Evolutionary conservation across 2,888 invertebrate genomes (phyloP).

Genomic region (Phorcus lineatus): DNA sequence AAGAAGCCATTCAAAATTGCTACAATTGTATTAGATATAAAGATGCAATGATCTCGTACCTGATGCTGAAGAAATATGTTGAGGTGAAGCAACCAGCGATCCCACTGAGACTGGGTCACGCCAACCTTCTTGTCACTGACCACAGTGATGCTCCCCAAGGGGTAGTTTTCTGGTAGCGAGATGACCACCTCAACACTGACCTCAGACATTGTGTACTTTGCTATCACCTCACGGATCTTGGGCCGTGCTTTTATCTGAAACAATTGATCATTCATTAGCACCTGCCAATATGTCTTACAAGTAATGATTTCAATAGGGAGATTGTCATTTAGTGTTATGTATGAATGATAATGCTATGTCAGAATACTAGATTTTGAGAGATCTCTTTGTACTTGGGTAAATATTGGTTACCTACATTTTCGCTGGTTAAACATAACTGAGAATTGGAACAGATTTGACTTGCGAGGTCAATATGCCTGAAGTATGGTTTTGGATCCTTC

Average conservation of each 20-base stretch:
- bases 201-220: conserved; percentile 83
- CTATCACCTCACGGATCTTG: conserved; percentile 86
- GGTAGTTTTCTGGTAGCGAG: conserved; percentile 87
- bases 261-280: background rate
- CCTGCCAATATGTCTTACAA: background rate
- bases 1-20: too few relatives aligned
- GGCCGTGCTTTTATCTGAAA: conserved; percentile 83
- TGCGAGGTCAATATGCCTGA: too few relatives aligned
- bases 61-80: conserved; percentile 91
- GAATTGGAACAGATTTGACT: too few relatives aligned
- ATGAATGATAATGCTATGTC: too few relatives aligned
- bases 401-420: too few relatives aligned
- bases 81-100: conserved; percentile 87
- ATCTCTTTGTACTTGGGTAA: too few relatives aligned
- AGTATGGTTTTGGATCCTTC: too few relatives aligned
- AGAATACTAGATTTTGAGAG: too few relatives aligned
- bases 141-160: conserved; percentile 86
- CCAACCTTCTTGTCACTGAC: conserved; percentile 80
- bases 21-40: too few relatives aligned
- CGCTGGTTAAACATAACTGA: too few relatives aligned
- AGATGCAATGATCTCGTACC: conserved; percentile 77
- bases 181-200: conserved; percentile 85
- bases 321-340: too few relatives aligned
- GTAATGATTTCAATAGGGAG: too few relatives aligned
- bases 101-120: conserved; percentile 83